These are phyloP conservation scores for Gracilinanus agilis DNA, from an alignment of 2,113 vertebrate species.

Conservation along the genomic window DNA sequence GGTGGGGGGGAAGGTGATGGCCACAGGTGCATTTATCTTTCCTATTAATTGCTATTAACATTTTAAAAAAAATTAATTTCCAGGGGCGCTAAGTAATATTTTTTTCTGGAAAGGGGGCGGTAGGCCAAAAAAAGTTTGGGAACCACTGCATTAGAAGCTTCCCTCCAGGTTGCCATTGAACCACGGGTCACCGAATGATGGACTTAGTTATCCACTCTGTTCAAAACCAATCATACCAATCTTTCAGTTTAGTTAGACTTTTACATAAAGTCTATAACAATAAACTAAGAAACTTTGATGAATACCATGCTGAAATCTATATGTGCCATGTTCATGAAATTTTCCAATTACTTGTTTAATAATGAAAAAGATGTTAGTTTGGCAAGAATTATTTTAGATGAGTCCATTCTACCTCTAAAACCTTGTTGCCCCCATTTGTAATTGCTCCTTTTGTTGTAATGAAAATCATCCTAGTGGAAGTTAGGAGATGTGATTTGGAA, in stretches of 20 bases:
- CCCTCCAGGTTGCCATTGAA: not conserved
- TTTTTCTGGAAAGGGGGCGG: too few relatives aligned
- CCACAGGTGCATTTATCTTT: too few relatives aligned
- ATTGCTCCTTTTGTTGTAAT: not conserved
- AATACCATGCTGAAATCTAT: not conserved
- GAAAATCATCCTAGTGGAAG: not conserved
- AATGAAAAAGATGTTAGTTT: not conserved
- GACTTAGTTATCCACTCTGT: not conserved
- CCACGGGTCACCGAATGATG: not conserved
- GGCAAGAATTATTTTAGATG: not conserved
- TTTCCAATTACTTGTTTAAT: not conserved
- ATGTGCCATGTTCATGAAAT: not conserved
- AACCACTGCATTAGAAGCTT: too few relatives aligned
- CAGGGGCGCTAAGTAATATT: too few relatives aligned
- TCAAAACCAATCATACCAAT: not conserved
- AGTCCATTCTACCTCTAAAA: not conserved
- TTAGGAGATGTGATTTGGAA: not conserved
- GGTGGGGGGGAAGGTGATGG: too few relatives aligned
- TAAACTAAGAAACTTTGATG: not conserved
- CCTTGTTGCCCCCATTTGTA: not conserved
- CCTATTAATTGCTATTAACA: too few relatives aligned
- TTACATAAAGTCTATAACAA: not conserved
- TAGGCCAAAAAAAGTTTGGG: too few relatives aligned
- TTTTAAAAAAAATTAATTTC: too few relatives aligned
- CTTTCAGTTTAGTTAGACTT: not conserved